Evolutionary conservation across 1,140 invertebrate species (phyloP).

Genomic region (Asobara japonica): DNA sequence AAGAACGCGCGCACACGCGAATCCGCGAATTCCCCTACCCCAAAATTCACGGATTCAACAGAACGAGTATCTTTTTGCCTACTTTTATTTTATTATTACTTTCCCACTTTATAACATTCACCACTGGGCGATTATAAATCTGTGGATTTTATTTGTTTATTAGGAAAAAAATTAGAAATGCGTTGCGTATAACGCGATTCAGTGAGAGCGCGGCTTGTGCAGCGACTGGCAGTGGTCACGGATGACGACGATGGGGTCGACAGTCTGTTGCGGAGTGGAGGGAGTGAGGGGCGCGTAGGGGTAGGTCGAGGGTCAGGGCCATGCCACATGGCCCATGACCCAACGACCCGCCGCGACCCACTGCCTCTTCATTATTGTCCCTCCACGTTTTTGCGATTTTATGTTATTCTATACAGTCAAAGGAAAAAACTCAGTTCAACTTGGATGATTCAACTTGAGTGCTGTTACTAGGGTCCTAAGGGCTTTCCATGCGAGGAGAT

Average conservation of each 20-base stretch:
- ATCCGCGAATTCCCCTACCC: no score
- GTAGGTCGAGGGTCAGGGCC: conserved; percentile 65
- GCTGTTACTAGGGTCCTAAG: no score
- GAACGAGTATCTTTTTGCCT: not conserved
- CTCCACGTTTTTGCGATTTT: conserved; percentile 2
- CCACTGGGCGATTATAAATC: no score
- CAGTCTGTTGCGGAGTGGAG: conserved; percentile 38
- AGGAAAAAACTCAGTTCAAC: no score
- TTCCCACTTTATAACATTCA: no score
- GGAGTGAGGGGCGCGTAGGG: conserved; percentile 45
- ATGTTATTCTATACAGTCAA: no score
- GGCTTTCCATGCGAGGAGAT: no score
- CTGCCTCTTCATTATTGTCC: conserved; percentile 22
- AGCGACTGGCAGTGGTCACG: conserved; percentile 47
- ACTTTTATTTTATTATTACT: no score
- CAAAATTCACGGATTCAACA: not conserved
- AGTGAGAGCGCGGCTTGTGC: conserved; percentile 43
- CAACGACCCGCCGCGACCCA: conserved; percentile 51
- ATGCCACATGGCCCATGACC: conserved; percentile 61
- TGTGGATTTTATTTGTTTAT: no score
- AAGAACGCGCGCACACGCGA: conserved; percentile 11
- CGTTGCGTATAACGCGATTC: not conserved
- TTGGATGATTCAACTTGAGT: no score
- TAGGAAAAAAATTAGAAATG: no score
- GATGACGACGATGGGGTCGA: conserved; percentile 45